phyloP scores from a whole-genome alignment of 2,797 vertebrate species.

The Merluccius polli region DNA sequence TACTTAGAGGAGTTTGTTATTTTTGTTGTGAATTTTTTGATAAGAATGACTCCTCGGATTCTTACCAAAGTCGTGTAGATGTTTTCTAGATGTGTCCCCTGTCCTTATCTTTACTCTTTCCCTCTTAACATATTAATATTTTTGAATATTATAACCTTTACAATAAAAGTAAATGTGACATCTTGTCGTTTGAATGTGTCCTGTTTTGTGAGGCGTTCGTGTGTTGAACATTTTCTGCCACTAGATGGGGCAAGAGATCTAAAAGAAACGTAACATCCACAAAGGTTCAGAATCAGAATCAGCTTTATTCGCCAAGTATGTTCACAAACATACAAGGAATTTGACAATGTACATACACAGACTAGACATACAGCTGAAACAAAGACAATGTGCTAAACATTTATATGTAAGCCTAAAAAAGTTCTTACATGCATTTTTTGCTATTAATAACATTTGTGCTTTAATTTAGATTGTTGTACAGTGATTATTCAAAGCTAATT shows the following conservation, averaged over 20 bases:
- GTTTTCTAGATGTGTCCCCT: conserved; percentile 81
- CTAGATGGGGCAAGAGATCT: conserved; percentile 53
- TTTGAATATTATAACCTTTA: conserved; percentile 96
- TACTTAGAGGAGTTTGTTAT: conserved; percentile 56
- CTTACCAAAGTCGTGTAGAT: conserved; percentile 92
- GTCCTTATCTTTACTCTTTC: conserved; percentile 52
- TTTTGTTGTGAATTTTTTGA: conserved; percentile 74
- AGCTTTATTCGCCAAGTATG: too few species aligned
- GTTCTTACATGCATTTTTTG: not conserved
- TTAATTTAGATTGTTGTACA: not conserved
- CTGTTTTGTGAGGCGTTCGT: conserved; percentile 22
- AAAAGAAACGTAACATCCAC: not conserved
- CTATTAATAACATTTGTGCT: not conserved
- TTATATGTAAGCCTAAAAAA: too few species aligned
- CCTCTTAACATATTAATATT: conserved; percentile 85
- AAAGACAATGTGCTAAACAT: too few species aligned
- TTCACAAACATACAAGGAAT: too few species aligned
- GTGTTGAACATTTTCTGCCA: conserved; percentile 36
- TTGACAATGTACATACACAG: too few species aligned
- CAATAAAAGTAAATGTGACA: conserved; percentile 83
- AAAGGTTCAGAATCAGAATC: not conserved
- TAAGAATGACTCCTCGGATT: conserved; percentile 80
- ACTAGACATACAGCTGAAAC: too few species aligned
- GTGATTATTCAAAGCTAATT: not conserved
- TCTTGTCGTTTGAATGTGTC: conserved; percentile 50